Evolutionary conservation across 2,888 invertebrate species (phyloP), one percentile per base, ranked within the genome.

Genomic region (Aspidiotus rigidus): DNA sequence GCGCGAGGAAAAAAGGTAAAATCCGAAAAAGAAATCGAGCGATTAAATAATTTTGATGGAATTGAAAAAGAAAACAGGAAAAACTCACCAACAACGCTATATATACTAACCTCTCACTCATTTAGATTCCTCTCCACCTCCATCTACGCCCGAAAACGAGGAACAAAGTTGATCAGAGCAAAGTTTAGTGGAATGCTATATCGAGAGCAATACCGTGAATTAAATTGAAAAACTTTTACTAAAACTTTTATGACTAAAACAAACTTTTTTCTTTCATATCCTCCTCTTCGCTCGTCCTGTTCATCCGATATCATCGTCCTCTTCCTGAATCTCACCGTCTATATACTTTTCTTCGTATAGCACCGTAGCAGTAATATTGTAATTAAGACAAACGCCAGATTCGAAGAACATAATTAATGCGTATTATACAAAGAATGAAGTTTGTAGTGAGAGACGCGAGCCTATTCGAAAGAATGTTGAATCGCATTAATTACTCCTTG

Each of bases 11-110:
- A 59, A 59, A 10, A 28, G 13, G 39, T 16, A 10, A 40, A 62
- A 62, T 41, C 39, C 41, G 44, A 66, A 59, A 42, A 56, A 42
- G 66, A 66, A 66, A 66, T 39, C 59, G 28, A 59, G 39, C 59
- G 66, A 66, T 66, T 66, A 66, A 66, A 66, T 59, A 66, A 66
- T 66, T 66, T 66, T 59, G 66, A 66, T 59, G 66, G 56, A 57
- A 66, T 66, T 66, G 44, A 66, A 59, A 66, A 66, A 59, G 59
- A 66, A 66, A 66, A 66, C 66, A 66, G 57, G 56, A 56, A 59
- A 64, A 44, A 66, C 66, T 49, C 64, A 56, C 64, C 64, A 56
- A 56, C 56, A 2, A 66, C 57, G 57, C 57, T 66, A 57, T 16
- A 57, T 16, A 66, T 42, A 44, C 59, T 16, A 54, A 63, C 40